phyloP scores from a whole-genome alignment of 2,797 vertebrate species.

The Rhinophrynus dorsalis region DNA sequence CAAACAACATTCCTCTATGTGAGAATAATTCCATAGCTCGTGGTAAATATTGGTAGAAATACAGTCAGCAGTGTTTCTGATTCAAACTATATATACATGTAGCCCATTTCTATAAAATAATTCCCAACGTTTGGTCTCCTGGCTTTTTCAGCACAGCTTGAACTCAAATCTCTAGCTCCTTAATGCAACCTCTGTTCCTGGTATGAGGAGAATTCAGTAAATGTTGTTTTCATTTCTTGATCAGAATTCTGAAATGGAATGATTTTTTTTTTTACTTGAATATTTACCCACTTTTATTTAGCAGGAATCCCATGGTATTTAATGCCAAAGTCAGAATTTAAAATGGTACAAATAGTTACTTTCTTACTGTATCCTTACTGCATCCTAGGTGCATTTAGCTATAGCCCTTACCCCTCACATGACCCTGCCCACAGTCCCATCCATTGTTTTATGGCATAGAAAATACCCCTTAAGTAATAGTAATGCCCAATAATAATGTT shows the following conservation, averaged over 20 bases:
- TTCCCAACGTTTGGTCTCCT: constrained; percentile 57
- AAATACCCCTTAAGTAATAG: no score
- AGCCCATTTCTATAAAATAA: constrained; percentile 65
- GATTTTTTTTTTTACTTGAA: constrained; percentile 67
- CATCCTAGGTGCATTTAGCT: no score
- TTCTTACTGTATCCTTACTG: no score
- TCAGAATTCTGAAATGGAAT: constrained; percentile 66
- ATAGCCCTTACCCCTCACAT: no score
- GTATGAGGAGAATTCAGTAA: constrained; percentile 62
- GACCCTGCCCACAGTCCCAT: no score
- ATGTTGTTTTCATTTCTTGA: constrained; percentile 65
- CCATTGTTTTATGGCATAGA: no score
- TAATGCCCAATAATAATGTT: no score
- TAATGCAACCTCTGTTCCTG: constrained; percentile 70
- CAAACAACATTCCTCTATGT: constrained; percentile 38
- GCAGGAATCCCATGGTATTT: constrained; percentile 62
- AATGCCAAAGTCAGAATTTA: no score
- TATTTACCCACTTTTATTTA: constrained; percentile 70
- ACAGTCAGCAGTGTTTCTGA: constrained; percentile 54
- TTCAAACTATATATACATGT: constrained; percentile 42
- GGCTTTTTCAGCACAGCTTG: constrained; percentile 39
- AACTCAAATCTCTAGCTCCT: constrained; percentile 58
- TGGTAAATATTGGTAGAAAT: constrained; percentile 55
- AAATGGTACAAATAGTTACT: no score
- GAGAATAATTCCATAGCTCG: constrained; percentile 50